Evolutionary conservation across 2,797 vertebrate genomes (phyloP), one percentile per base, ranked within the genome.

Genomic region (Rhinichthys osculus): DNA sequence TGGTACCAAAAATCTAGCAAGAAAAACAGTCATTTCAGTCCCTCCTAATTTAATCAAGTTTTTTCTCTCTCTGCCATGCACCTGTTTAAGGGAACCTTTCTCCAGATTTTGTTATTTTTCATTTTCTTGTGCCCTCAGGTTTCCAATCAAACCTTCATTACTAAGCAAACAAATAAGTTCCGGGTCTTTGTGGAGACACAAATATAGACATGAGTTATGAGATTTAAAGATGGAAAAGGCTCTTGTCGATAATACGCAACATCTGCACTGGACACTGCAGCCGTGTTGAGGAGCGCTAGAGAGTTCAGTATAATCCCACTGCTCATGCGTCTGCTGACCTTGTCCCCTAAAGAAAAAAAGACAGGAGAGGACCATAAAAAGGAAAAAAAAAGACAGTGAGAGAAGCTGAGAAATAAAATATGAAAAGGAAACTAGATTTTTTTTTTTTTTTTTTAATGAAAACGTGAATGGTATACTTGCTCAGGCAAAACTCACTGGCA

Each of bases 121-220:
- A 95, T 96, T 95, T 95, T 92, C 90, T 95, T 90, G 89, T 94
- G 93, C 95, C 95, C 94, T 87, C 91, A 89, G 95, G 94, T 93
- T 95, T 95, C 94, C 92, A 95, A 94, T 95, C 93, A 92, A 93
- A 94, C 93, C 92, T 93, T 92, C 89, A 93, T 94, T 93, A 93
- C 95, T 94, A 95, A 95, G 92, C 92, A 94, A 95, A 95, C 94
- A 95, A 94, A 95, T 94, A 94, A 93, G 94, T 95, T 95, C 93
- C 92, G 94, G 94, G 92, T 91, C 91, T 90, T 87, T 85, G 90
- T 91, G 89, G 94, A 95, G 94, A 95, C 94, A 95, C 93, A 95
- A 95, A 95, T 95, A 95, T 94, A 95, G 94, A 95, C 93, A 90
- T 90, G 92, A 93, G 94, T 96, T 95, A 96, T 96, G 94, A 95